These are phyloP conservation scores for Vanessa cardui DNA, from an alignment of 2,888 invertebrate species.

Conservation along the genomic window DNA sequence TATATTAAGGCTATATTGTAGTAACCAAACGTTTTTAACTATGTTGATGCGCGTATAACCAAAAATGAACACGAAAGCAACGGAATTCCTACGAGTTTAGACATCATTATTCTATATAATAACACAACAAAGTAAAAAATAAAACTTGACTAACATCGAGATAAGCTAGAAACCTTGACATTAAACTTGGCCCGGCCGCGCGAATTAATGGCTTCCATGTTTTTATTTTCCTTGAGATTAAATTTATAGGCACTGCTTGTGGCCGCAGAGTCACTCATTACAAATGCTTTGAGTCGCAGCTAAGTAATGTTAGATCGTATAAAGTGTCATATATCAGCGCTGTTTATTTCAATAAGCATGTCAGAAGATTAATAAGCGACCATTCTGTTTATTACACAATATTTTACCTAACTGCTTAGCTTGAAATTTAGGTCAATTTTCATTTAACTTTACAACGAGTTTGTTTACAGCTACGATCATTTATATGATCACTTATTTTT, in stretches of 20 bases:
- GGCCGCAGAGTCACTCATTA: conserved; percentile 76
- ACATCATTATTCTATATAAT: conserved; percentile 68
- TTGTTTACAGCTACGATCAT: background rate
- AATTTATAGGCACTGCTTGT: conserved; percentile 78
- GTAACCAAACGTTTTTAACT: background rate
- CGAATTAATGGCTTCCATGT: conserved; percentile 83
- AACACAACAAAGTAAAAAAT: conserved; percentile 72
- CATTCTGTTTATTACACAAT: conserved; percentile 40
- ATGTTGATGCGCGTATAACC: background rate
- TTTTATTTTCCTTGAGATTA: conserved; percentile 83
- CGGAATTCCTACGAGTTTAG: conserved; percentile 57
- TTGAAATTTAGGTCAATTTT: conserved; percentile 23
- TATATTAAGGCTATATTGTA: background rate
- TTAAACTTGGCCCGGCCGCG: conserved; percentile 82
- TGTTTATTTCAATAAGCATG: conserved; percentile 62
- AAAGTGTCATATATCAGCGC: conserved; percentile 77
- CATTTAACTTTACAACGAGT: conserved; percentile 10
- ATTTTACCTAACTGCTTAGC: conserved; percentile 20
- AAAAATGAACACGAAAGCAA: conserved; percentile 34
- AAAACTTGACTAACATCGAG: conserved; percentile 78
- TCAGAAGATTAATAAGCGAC: conserved; percentile 65
- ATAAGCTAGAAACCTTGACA: conserved; percentile 82
- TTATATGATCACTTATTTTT: too few species aligned
- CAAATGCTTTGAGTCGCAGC: conserved; percentile 69
- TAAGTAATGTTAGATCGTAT: conserved; percentile 76